phyloP scores from a whole-genome alignment of 2,797 vertebrate genomes.

The Myotis myotis region DNA sequence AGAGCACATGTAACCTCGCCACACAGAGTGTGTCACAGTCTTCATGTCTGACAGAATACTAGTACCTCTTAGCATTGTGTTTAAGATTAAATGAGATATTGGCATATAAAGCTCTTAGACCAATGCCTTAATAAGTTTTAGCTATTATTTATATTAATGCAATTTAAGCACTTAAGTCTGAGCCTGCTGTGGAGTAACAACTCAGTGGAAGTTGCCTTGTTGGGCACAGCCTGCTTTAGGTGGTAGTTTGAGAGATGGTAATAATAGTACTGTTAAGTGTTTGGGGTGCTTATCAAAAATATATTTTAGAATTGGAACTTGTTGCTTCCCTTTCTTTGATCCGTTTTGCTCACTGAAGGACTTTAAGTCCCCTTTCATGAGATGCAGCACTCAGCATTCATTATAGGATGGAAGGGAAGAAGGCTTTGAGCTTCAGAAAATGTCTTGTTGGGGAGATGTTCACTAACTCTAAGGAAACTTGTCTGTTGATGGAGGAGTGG shows the following conservation, averaged over 20 bases:
- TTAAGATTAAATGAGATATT: neutral
- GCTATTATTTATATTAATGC: neutral
- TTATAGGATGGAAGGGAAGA: neutral
- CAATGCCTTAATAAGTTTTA: neutral
- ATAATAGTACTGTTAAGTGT: rapidly evolving
- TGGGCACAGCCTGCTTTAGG: neutral
- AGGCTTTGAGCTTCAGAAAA: neutral
- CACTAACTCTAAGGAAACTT: neutral
- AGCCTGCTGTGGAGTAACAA: rapidly evolving
- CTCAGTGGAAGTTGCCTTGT: rapidly evolving
- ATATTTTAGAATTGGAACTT: neutral
- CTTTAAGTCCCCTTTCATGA: neutral
- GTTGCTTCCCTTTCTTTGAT: neutral
- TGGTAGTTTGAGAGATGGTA: neutral
- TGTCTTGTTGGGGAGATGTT: neutral
- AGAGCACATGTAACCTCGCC: neutral
- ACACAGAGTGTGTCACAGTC: neutral
- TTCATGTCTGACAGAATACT: neutral
- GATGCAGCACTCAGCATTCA: neutral
- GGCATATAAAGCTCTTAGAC: neutral
- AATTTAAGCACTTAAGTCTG: neutral
- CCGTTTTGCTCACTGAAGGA: neutral
- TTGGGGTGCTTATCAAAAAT: neutral
- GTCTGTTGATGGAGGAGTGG: neutral
- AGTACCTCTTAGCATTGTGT: neutral